Percentiles rank a stretch among this genome's conserved stretches.
Evolutionary conservation across 2,888 invertebrate species (phyloP).

Genomic region (Leistus spinibarbis): DNA sequence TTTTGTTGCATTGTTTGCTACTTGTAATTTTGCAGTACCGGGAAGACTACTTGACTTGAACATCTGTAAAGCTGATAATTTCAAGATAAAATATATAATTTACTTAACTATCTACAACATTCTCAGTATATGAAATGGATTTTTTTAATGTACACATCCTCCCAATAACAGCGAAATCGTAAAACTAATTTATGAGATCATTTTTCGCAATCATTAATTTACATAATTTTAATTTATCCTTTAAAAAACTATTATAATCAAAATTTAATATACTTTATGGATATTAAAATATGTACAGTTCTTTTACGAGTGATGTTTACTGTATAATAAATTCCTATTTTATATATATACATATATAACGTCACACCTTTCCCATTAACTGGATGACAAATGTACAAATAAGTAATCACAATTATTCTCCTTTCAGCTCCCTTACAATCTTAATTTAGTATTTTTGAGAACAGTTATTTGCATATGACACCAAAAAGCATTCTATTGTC

Average conservation of each 20-base stretch:
- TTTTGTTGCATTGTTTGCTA: constrained; percentile 8
- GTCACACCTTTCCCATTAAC: too few species aligned
- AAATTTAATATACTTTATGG: background rate
- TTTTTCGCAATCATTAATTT: background rate
- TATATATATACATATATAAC: too few species aligned
- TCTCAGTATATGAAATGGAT: background rate
- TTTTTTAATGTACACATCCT: background rate
- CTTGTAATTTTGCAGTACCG: background rate
- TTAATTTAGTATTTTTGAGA: too few species aligned
- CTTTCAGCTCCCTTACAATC: too few species aligned
- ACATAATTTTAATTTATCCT: background rate
- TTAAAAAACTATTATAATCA: too few species aligned
- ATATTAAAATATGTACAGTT: background rate
- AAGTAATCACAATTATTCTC: too few species aligned
- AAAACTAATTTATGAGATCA: background rate
- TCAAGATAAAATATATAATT: background rate
- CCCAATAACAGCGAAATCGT: background rate
- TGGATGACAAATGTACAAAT: too few species aligned
- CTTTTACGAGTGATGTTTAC: too few species aligned
- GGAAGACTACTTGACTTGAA: background rate
- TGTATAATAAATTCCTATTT: too few species aligned
- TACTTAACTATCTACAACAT: background rate
- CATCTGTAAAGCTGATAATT: background rate
- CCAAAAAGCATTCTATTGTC: too few species aligned
- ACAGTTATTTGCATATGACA: too few species aligned